A percentile compares a stretch with the other conserved stretches of the same genome.
These are phyloP conservation scores for Drosophila arizonae DNA, from an alignment of 1,140 invertebrate genomes.

Conservation along the genomic window DNA sequence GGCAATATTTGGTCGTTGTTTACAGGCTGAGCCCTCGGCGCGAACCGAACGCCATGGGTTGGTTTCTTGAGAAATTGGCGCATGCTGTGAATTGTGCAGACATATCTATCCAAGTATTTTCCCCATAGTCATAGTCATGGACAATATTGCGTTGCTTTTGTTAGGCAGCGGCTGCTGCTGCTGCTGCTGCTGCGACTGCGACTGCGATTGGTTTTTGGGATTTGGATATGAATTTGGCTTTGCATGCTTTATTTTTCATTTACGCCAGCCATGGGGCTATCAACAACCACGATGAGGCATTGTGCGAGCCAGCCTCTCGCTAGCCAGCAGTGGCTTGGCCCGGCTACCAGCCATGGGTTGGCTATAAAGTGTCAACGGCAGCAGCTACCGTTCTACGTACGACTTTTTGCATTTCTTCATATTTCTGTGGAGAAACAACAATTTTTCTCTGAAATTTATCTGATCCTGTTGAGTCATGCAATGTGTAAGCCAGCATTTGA, in stretches of 20 bases:
- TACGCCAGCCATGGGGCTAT: conserved; percentile 54
- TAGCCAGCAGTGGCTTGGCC: conserved; percentile 24
- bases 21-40: conserved; percentile 57
- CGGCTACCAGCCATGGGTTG: conserved; percentile 24
- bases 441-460: conserved; percentile 70
- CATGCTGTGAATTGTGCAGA: conserved; percentile 70
- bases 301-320: conserved; percentile 26
- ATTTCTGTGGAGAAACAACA: conserved; percentile 62
- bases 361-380: conserved; percentile 70
- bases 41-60: conserved; percentile 53
- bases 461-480: conserved; percentile 77
- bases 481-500: conserved; percentile 69
- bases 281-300: conserved; percentile 50
- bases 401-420: conserved; percentile 71
- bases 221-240: conserved; percentile 45
- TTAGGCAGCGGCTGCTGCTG: conserved; percentile 35
- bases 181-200: conserved; percentile 1
- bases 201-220: conserved; percentile 36
- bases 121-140: conserved; percentile 55
- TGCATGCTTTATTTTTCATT: conserved; percentile 65
- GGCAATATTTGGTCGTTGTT: conserved; percentile 70
- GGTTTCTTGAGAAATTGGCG: conserved; percentile 78
- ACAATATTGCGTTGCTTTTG: conserved; percentile 73
- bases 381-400: conserved; percentile 74
- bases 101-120: conserved; percentile 63